phyloP scores from a whole-genome alignment of 1,140 invertebrate species.

The Drosophila punjabiensis region DNA sequence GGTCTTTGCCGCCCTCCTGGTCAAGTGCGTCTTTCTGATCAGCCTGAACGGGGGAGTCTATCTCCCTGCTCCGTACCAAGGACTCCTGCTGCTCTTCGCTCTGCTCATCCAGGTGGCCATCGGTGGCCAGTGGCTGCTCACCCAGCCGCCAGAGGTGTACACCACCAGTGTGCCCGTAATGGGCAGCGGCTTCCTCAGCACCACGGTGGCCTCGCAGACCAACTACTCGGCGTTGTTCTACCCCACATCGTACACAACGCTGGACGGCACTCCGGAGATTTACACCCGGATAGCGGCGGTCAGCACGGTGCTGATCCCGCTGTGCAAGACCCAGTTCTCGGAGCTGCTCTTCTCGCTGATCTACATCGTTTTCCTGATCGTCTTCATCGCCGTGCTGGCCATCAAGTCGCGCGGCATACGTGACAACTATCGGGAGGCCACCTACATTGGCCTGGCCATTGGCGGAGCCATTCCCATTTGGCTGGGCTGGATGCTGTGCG shows the following conservation, averaged over 20 bases:
- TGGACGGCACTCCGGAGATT: slow-evolving; percentile 72
- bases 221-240: slow-evolving; percentile 81
- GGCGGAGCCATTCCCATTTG: slow-evolving; percentile 94
- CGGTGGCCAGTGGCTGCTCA: slow-evolving; percentile 93
- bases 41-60: slow-evolving; percentile 96
- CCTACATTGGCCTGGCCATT: slow-evolving; percentile 94
- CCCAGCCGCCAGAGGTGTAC: slow-evolving; percentile 89
- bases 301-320: slow-evolving; percentile 84
- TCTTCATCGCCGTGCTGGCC: slow-evolving; percentile 93
- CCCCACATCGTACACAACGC: slow-evolving; percentile 73
- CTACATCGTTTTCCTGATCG: slow-evolving; percentile 93
- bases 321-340: slow-evolving; percentile 89
- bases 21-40: slow-evolving; percentile 97
- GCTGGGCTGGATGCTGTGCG: slow-evolving; percentile 92
- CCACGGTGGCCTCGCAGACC: slow-evolving; percentile 70
- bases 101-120: slow-evolving; percentile 95
- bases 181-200: slow-evolving; percentile 70
- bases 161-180: slow-evolving; percentile 84
- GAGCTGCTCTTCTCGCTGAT: slow-evolving; percentile 92
- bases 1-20: slow-evolving; percentile 96
- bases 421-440: slow-evolving; percentile 96
- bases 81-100: slow-evolving; percentile 94
- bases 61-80: slow-evolving; percentile 96
- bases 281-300: slow-evolving; percentile 76
- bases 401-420: slow-evolving; percentile 94